Conservation (phyloP, 2,888 invertebrate species). For the Drosophila macrospina region DNA sequence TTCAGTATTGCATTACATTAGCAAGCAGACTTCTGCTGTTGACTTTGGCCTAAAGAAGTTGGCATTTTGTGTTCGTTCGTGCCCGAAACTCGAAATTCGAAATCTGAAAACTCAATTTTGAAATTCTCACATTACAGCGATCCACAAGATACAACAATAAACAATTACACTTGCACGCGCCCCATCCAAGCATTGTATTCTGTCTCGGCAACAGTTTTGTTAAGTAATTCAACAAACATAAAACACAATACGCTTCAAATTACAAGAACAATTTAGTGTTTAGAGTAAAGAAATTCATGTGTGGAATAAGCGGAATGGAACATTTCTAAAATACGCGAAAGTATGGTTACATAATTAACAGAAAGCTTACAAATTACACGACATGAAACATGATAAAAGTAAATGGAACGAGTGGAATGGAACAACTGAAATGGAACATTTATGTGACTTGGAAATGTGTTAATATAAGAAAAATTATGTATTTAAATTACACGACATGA, state of each 20-base stretch:
- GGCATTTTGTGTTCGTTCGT: slow-evolving; percentile 41
- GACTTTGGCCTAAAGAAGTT: slow-evolving; percentile 55
- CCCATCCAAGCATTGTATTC: slow-evolving; percentile 1
- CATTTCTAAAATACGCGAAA: too few species aligned
- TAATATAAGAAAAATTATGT: not conserved
- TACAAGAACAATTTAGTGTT: slow-evolving; percentile 1
- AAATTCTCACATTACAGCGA: slow-evolving; percentile 54
- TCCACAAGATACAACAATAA: slow-evolving; percentile 36
- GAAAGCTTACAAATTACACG: too few species aligned
- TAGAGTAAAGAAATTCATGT: not conserved
- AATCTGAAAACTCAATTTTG: slow-evolving; percentile 26
- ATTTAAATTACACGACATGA: too few species aligned
- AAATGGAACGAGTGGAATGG: too few species aligned
- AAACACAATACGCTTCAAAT: slow-evolving; percentile 14
- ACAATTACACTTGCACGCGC: slow-evolving; percentile 57
- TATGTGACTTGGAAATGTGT: not conserved
- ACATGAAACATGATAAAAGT: too few species aligned
- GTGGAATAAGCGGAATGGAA: slow-evolving; percentile 5
- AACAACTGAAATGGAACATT: slow-evolving; percentile 1
- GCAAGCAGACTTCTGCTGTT: slow-evolving; percentile 23
- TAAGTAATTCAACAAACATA: slow-evolving; percentile 27
- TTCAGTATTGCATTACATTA: slow-evolving; percentile 44
- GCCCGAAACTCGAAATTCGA: slow-evolving; percentile 31
- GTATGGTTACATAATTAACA: too few species aligned
- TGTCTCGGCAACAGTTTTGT: slow-evolving; percentile 36